A percentile compares a stretch with the other conserved stretches of the same genome.
phyloP scores from a whole-genome alignment of 2,113 vertebrate genomes.

The Pachycephala philippinensis region DNA sequence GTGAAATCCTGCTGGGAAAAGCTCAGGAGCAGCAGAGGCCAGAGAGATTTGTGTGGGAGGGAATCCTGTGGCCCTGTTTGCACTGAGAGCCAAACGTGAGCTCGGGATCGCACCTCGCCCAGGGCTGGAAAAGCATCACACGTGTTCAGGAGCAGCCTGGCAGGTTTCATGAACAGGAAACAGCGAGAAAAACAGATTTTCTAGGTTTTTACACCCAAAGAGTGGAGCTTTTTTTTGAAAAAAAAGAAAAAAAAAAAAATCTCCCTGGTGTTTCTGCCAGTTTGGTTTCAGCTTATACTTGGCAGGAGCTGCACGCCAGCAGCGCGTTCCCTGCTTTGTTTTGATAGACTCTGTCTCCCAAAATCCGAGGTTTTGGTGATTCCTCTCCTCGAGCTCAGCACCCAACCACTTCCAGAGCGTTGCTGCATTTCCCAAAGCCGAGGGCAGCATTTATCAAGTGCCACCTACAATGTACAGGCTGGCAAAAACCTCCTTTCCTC shows the following conservation, averaged over 20 bases:
- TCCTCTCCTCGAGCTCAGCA: not conserved
- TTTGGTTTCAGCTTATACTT: not conserved
- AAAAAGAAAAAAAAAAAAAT: not conserved
- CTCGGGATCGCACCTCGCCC: not conserved
- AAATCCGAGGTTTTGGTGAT: not conserved
- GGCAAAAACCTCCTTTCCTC: not conserved
- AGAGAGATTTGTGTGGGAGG: not conserved
- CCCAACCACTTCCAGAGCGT: fast-evolving
- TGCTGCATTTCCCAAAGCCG: not conserved
- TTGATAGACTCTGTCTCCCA: not conserved
- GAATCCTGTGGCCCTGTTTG: fast-evolving
- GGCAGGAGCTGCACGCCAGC: not conserved
- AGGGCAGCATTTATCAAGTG: not conserved
- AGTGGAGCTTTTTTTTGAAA: not conserved
- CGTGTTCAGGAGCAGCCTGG: fast-evolving
- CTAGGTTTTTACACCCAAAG: not conserved
- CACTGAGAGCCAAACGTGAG: fast-evolving
- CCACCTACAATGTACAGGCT: not conserved
- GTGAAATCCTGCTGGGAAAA: not conserved
- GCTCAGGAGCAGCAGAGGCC: not conserved
- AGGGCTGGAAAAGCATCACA: fast-evolving
- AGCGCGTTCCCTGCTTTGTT: not conserved
- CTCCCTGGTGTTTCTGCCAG: not conserved
- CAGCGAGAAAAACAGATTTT: not conserved
- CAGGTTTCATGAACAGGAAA: not conserved